A percentile compares a stretch with the other conserved stretches of the same genome.
These are phyloP conservation scores for Erethizon dorsatum DNA, from an alignment of 2,797 vertebrate genomes.

Conservation along the genomic window DNA sequence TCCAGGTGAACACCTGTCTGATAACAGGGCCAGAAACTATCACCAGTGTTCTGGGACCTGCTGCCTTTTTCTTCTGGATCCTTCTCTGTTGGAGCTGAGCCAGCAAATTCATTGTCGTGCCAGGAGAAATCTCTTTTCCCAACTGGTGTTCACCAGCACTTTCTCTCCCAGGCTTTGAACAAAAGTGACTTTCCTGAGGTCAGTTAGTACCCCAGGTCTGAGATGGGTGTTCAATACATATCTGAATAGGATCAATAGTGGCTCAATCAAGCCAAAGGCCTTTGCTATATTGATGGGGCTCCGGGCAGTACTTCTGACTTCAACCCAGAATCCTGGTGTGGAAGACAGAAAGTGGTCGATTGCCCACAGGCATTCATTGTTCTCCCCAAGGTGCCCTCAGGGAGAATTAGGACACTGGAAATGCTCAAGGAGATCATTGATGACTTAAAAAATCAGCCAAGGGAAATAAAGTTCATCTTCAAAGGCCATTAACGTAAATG, in stretches of 20 bases:
- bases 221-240: slow-evolving; percentile 60
- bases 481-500: slow-evolving; percentile 58
- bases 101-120: neutral
- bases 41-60: neutral
- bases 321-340: neutral
- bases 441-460: neutral
- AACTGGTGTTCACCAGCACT: neutral
- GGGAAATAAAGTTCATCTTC: slow-evolving; percentile 54
- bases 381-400: slow-evolving; percentile 2
- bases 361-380: neutral
- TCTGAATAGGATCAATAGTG: slow-evolving; percentile 61
- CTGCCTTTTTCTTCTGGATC: neutral
- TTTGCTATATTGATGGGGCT: slow-evolving; percentile 64
- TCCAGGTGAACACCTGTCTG: neutral
- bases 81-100: neutral
- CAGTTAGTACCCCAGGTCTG: slow-evolving; percentile 8
- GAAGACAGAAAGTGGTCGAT: slow-evolving; percentile 19
- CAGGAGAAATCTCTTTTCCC: neutral
- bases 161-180: neutral
- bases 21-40: neutral
- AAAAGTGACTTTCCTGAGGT: slow-evolving; percentile 63
- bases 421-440: slow-evolving; percentile 47
- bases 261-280: slow-evolving; percentile 65
- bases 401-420: slow-evolving; percentile 14
- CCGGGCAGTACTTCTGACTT: slow-evolving; percentile 49